Conservation (phyloP, 1,140 invertebrate species). For the Apis laboriosa region DNA sequence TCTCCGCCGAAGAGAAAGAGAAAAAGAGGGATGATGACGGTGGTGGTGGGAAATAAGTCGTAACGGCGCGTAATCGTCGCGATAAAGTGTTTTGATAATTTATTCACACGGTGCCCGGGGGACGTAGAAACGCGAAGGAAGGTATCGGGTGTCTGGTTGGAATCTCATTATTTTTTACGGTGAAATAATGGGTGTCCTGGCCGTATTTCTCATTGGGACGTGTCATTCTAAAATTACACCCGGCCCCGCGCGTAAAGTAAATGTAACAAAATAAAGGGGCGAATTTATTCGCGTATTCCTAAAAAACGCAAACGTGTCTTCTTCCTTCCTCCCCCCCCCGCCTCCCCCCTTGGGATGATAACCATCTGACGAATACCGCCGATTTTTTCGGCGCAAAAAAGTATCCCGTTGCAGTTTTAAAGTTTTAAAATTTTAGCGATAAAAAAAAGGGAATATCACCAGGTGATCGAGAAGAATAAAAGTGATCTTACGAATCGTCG, state of each 20-base stretch:
- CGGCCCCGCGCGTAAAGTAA: slow-evolving; percentile 34
- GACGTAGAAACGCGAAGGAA: slow-evolving; percentile 27
- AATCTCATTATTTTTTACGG: slow-evolving; percentile 49
- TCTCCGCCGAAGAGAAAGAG: neutral
- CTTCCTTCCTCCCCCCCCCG: neutral
- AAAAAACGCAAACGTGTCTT: neutral
- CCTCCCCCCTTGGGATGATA: neutral
- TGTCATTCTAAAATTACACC: slow-evolving; percentile 39
- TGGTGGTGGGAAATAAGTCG: slow-evolving; percentile 19
- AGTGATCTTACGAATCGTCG: too few species aligned
- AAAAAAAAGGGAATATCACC: neutral
- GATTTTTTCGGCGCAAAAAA: neutral
- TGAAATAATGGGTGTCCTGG: slow-evolving; percentile 35
- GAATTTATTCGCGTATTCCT: slow-evolving; percentile 21
- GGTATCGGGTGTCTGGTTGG: slow-evolving; percentile 43
- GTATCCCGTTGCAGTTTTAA: slow-evolving; percentile 26
- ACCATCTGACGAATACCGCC: neutral
- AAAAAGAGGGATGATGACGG: too few species aligned
- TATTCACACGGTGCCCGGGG: slow-evolving; percentile 16
- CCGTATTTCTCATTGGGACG: slow-evolving; percentile 32
- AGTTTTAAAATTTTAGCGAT: neutral
- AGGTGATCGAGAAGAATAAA: too few species aligned
- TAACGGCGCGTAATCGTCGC: slow-evolving; percentile 45
- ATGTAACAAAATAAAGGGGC: slow-evolving; percentile 37
- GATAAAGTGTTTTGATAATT: slow-evolving; percentile 50